Evolutionary conservation across 2,113 vertebrate species (phyloP), one percentile per base, ranked within the genome.

Genomic region (Dissostichus mawsoni): DNA sequence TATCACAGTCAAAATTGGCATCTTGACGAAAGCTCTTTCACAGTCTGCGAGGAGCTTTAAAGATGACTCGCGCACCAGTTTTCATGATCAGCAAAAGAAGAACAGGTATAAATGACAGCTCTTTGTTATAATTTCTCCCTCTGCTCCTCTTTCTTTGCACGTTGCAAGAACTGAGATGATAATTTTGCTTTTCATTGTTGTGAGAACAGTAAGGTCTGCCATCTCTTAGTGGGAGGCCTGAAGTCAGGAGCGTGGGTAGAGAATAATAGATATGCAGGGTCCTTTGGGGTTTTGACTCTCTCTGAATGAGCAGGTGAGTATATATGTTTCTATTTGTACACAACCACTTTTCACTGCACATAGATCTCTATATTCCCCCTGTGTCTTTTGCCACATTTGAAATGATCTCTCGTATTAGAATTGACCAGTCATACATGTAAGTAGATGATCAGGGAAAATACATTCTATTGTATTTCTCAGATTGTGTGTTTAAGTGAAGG

Each of bases 141-240:
- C 48, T 69, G 69, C 62, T 55, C 5, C 17, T 57, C 44, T 68
- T 36, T 80, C 33, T 58, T 52, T 78, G 51, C 78, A 72, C 71
- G 55, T 67, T 70, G 62, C 67, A 76, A 80, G 52, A 78, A 85
- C 81, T 74, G n/a, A 79, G 73, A 69, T 79, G 56, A 80, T 76
- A 25, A 87, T 86, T 86, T 75, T 66, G 55, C 36, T 63, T 61
- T 81, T 91, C 61, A 80, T 84, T 80, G 51, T 82, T 16, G 11
- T 58, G 63, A 83, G 78, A 85, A 82, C 69, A 78, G 78, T 75
- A 80, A 91, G 62, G 84, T 87, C 74, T 85, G 77, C 82, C 84
- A 63, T 85, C 61, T 85, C 71, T 85, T 87, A 85, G 82, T 87
- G 86, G 77, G 84, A 87, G 71, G 81, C 74, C 72, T 87, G 69